These are phyloP conservation scores for Piscicola geometra DNA, from an alignment of 2,888 invertebrate species.

Conservation along the genomic window DNA sequence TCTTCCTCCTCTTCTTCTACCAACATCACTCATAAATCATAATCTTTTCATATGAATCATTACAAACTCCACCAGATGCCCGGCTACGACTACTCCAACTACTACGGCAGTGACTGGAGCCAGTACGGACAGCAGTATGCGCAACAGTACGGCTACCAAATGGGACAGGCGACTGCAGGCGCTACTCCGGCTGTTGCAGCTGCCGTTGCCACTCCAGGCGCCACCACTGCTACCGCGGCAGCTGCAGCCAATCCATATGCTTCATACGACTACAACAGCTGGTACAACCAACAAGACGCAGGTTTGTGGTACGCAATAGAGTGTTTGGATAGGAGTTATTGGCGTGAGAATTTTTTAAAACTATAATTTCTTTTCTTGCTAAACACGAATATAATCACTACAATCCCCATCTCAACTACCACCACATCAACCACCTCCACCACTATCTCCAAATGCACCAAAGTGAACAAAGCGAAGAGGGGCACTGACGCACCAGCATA, in stretches of 20 bases:
- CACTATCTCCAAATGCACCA: too few species aligned
- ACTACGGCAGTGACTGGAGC: conserved; percentile 37
- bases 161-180: not conserved
- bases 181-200: conserved; percentile 9
- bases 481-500: not conserved
- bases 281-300: conserved; percentile 16
- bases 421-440: too few species aligned
- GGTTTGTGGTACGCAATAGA: too few species aligned
- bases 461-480: conserved; percentile 8
- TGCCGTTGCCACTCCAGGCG: not conserved
- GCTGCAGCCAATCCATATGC: conserved; percentile 1
- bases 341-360: too few species aligned
- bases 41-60: not conserved
- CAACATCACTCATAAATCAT: not conserved
- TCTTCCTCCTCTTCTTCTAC: not conserved
- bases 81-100: conserved; percentile 37
- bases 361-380: too few species aligned
- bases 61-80: conserved; percentile 31
- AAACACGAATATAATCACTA: too few species aligned
- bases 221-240: not conserved
- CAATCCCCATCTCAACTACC: too few species aligned
- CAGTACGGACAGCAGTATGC: conserved; percentile 31
- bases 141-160: conserved; percentile 30
- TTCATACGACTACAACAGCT: conserved; percentile 11
- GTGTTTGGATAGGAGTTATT: too few species aligned